phyloP scores from a whole-genome alignment of 2,888 invertebrate species.

The Frankliniella fusca region DNA sequence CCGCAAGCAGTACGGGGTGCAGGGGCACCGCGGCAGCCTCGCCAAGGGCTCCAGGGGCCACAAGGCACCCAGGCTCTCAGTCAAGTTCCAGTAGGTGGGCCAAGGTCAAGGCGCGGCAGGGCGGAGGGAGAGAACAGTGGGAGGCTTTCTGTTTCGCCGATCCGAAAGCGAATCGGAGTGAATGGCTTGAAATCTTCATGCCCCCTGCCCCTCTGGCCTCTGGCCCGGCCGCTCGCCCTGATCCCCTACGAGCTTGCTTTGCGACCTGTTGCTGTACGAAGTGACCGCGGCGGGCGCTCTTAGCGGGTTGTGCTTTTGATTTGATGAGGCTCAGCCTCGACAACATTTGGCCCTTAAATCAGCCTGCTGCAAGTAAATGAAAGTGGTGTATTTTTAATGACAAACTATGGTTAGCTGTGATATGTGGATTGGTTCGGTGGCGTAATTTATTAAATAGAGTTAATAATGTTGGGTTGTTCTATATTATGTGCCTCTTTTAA shows the following conservation, averaged over 20 bases:
- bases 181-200: not conserved
- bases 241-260: not conserved
- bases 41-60: not conserved
- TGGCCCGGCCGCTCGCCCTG: not conserved
- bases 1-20: slow-evolving; percentile 11
- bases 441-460: not conserved
- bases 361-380: not conserved
- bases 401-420: not conserved
- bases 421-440: not conserved
- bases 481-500: not conserved
- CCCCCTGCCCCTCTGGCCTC: not conserved
- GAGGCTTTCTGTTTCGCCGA: not conserved
- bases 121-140: not conserved
- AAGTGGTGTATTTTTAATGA: not conserved
- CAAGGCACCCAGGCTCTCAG: not conserved
- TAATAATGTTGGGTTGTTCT: not conserved
- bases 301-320: not conserved
- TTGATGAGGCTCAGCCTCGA: not conserved
- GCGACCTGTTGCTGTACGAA: not conserved
- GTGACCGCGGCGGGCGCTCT: not conserved
- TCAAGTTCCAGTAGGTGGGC: not conserved
- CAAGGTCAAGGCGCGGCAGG: not conserved
- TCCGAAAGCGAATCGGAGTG: not conserved
- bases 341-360: not conserved
- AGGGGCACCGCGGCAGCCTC: not conserved